Conservation (phyloP, 1,140 invertebrate species). For the Anastrepha obliqua region DNA sequence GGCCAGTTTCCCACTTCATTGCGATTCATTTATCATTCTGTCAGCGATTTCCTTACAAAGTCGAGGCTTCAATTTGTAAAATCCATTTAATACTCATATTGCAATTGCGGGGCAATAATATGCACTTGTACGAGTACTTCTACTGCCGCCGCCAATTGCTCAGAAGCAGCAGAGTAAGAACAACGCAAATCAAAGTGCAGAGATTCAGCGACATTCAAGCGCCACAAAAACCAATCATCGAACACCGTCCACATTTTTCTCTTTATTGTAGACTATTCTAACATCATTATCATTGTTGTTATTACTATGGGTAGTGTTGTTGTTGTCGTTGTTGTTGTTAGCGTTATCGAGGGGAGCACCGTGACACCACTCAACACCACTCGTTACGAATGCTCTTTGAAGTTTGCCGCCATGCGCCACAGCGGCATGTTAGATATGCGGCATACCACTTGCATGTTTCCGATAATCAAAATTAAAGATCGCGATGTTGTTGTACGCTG, state of each 20-base stretch:
- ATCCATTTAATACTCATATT: background rate
- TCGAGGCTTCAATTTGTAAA: background rate
- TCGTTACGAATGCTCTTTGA: slow-evolving; percentile 20
- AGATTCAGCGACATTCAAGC: background rate
- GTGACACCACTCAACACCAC: slow-evolving; percentile 28
- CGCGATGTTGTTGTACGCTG: background rate
- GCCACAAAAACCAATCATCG: slow-evolving; percentile 2
- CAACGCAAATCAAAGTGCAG: background rate
- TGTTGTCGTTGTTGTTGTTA: slow-evolving; percentile 8
- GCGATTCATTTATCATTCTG: background rate
- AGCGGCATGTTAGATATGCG: slow-evolving; percentile 21
- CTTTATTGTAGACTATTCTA: background rate
- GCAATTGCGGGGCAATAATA: background rate
- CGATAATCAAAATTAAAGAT: slow-evolving; percentile 43
- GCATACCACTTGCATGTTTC: slow-evolving; percentile 39
- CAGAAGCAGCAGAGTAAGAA: background rate
- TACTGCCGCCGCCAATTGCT: no score
- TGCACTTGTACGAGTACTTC: background rate
- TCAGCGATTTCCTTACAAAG: slow-evolving; percentile 1
- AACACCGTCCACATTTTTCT: background rate
- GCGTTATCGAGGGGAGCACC: background rate
- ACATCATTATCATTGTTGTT: slow-evolving; percentile 9
- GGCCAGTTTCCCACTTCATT: no score
- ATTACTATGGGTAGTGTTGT: background rate
- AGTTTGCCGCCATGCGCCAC: slow-evolving; percentile 11